Percentiles rank a stretch among this genome's conserved stretches.
Evolutionary conservation across 2,888 invertebrate genomes (phyloP).

Genomic region (Latheticus oryzae): DNA sequence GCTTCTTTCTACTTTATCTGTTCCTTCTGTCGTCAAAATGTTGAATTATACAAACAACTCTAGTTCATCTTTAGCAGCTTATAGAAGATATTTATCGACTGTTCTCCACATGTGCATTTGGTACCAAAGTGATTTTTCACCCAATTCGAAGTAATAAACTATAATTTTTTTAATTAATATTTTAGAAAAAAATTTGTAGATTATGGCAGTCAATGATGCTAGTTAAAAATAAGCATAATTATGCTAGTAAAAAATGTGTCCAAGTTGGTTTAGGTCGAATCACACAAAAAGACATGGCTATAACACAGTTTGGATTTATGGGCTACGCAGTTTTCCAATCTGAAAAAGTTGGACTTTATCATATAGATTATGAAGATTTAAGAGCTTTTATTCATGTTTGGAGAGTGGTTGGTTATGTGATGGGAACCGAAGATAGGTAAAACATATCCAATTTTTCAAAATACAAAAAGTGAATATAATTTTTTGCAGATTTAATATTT

Average conservation of each 20-base stretch:
- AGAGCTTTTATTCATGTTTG: slow-evolving; percentile 85
- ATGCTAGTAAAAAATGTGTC: slow-evolving; percentile 69
- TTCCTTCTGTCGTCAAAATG: slow-evolving; percentile 79
- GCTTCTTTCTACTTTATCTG: slow-evolving; percentile 77
- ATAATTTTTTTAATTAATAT: no score
- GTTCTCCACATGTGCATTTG: slow-evolving; percentile 81
- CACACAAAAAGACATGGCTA: slow-evolving; percentile 84
- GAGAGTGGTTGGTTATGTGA: slow-evolving; percentile 82
- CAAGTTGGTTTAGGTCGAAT: slow-evolving; percentile 70
- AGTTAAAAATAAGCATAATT: slow-evolving; percentile 76
- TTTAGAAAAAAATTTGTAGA: slow-evolving; percentile 61
- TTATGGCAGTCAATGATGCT: slow-evolving; percentile 76
- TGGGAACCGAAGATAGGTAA: slow-evolving; percentile 87
- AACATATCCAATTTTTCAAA: no score
- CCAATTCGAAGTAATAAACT: slow-evolving; percentile 71
- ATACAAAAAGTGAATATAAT: slow-evolving; percentile 47
- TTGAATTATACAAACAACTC: slow-evolving; percentile 80
- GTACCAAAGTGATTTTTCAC: slow-evolving; percentile 79
- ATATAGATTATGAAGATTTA: slow-evolving; percentile 72
- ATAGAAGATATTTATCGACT: slow-evolving; percentile 83
- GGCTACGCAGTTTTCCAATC: slow-evolving; percentile 77
- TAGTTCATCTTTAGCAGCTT: slow-evolving; percentile 73
- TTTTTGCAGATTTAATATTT: slow-evolving; percentile 76
- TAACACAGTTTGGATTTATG: slow-evolving; percentile 90
- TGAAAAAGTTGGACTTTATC: slow-evolving; percentile 74